Evolutionary conservation across 1,140 invertebrate species (phyloP).

Genomic region (Drosophila pseudoananassae): DNA sequence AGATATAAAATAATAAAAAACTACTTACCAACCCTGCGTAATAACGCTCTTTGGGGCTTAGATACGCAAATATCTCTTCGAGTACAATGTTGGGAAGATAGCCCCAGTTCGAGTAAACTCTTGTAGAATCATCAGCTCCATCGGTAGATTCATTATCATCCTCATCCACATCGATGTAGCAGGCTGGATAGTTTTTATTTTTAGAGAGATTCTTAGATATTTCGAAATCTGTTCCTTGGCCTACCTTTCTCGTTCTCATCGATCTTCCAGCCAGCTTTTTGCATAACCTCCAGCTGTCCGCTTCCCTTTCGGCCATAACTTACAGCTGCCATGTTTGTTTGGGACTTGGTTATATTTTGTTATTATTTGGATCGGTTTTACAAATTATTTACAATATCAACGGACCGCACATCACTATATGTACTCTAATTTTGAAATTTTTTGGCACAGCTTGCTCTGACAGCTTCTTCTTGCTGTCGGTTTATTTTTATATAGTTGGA

Average conservation of each 20-base stretch:
- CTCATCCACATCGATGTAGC: constrained; percentile 86
- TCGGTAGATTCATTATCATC: constrained; percentile 82
- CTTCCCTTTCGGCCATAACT: constrained; percentile 47
- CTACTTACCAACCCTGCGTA: constrained; percentile 90
- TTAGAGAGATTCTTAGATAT: no score
- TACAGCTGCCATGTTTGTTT: constrained; percentile 40
- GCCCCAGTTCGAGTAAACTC: constrained; percentile 87
- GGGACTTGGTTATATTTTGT: constrained; percentile 2
- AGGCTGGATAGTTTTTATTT: constrained; percentile 82
- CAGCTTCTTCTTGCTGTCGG: constrained; percentile 38
- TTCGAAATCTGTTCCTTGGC: background rate
- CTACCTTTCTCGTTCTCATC: constrained; percentile 86
- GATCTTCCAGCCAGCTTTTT: constrained; percentile 86
- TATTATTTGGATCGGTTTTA: constrained; percentile 22
- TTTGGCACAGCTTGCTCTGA: constrained; percentile 66
- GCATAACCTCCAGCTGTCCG: constrained; percentile 66
- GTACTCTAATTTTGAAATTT: constrained; percentile 80
- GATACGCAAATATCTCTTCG: constrained; percentile 90
- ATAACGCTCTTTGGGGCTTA: constrained; percentile 89
- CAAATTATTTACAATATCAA: constrained; percentile 58
- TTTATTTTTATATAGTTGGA: constrained; percentile 75
- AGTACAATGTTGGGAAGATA: constrained; percentile 90
- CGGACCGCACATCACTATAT: constrained; percentile 51
- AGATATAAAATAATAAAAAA: background rate
- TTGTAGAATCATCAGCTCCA: constrained; percentile 70